A percentile compares a stretch with the other conserved stretches of the same genome.
phyloP scores from a whole-genome alignment of 64 coral and sea anemone genomes.

The Montipora sp. region DNA sequence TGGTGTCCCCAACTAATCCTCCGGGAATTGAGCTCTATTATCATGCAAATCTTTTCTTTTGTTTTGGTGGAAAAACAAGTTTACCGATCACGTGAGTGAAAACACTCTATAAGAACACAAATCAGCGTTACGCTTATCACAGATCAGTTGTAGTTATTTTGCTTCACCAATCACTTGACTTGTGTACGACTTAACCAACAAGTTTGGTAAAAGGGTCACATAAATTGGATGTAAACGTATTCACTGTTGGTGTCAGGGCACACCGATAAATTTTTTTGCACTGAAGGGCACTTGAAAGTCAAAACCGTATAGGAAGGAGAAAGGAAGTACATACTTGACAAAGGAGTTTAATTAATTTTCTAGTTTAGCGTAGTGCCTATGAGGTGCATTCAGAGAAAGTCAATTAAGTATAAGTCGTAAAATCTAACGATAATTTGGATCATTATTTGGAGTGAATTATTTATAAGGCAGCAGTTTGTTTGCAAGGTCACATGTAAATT shows the following conservation, averaged over 20 bases:
- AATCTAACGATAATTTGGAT: neutral
- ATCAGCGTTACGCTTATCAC: no score
- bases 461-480: slow-evolving; percentile 1
- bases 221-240: neutral
- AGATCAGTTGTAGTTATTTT: no score
- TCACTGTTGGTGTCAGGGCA: neutral
- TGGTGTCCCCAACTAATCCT: no score
- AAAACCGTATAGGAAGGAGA: no score
- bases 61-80: no score
- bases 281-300: neutral
- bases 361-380: neutral
- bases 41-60: no score
- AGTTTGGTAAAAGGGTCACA: neutral
- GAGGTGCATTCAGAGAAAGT: neutral
- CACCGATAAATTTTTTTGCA: neutral
- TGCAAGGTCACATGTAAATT: slow-evolving; percentile 20
- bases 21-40: no score
- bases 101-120: no score
- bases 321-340: neutral
- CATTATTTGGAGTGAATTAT: slow-evolving; percentile 28
- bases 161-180: no score
- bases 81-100: no score
- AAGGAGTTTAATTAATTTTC: neutral
- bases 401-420: neutral
- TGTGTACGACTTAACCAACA: neutral